Percentiles rank a stretch among this genome's conserved stretches.
Evolutionary conservation across 2,888 invertebrate genomes (phyloP).

Genomic region (Sarcophaga subvicina): DNA sequence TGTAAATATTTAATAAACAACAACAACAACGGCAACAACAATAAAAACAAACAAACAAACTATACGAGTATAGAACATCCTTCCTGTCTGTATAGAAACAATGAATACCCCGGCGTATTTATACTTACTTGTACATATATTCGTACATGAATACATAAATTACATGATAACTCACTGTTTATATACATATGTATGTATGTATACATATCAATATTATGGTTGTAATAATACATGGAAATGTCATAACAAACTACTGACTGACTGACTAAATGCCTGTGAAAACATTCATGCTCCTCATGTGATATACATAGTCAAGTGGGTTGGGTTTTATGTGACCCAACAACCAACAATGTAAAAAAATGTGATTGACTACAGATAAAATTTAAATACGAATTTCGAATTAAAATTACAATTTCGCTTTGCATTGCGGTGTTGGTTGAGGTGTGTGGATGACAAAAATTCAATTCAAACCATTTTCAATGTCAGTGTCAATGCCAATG

Average conservation of each 20-base stretch:
- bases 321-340: no score
- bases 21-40: neutral
- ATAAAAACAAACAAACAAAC: neutral
- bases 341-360: neutral
- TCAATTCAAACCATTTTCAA: constrained; percentile 22
- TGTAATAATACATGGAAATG: constrained; percentile 2
- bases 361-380: constrained; percentile 49
- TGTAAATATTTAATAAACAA: constrained; percentile 54
- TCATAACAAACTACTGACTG: constrained; percentile 61
- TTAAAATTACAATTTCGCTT: constrained; percentile 40
- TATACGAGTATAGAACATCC: constrained; percentile 53
- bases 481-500: no score
- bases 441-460: constrained; percentile 61
- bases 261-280: constrained; percentile 12
- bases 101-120: constrained; percentile 49
- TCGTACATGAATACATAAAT: no score
- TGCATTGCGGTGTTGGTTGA: neutral
- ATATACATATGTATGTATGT: neutral
- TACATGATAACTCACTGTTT: neutral
- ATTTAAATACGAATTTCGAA: constrained; percentile 34
- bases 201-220: neutral
- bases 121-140: constrained; percentile 17
- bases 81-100: constrained; percentile 58
- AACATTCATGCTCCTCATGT: neutral
- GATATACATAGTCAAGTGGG: no score